Percentiles rank a stretch among this genome's conserved stretches.
Evolutionary conservation across 1,140 invertebrate genomes (phyloP).

Genomic region (Drosophila trapezifrons): DNA sequence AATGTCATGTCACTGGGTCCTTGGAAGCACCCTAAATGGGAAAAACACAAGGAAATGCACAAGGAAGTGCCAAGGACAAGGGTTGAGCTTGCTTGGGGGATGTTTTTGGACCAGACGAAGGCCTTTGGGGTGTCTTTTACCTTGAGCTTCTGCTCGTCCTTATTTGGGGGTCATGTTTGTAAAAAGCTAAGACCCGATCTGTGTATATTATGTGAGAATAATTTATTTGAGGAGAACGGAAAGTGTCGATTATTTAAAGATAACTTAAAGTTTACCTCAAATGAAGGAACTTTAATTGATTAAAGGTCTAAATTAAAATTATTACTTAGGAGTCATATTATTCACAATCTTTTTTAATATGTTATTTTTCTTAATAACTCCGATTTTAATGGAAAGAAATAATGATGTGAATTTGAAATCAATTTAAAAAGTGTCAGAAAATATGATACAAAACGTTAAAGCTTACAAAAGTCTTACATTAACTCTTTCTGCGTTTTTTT

Average conservation of each 20-base stretch:
- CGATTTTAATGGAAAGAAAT: too few species aligned
- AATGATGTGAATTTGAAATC: background rate
- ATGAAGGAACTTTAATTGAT: slow-evolving; percentile 2
- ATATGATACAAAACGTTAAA: background rate
- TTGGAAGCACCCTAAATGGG: slow-evolving; percentile 73
- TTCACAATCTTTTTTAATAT: too few species aligned
- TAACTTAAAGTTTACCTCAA: background rate
- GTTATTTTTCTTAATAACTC: too few species aligned
- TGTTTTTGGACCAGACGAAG: slow-evolving; percentile 36
- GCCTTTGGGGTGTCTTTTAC: slow-evolving; percentile 33
- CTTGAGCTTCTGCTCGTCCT: slow-evolving; percentile 4
- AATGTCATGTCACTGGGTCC: slow-evolving; percentile 80
- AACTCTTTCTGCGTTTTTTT: background rate
- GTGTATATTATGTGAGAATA: background rate
- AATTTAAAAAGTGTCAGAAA: background rate
- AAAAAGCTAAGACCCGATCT: background rate
- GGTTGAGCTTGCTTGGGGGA: slow-evolving; percentile 66
- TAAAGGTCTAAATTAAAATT: background rate
- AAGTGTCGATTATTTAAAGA: background rate
- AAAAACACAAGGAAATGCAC: slow-evolving; percentile 63
- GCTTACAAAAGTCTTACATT: background rate
- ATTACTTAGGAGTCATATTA: too few species aligned
- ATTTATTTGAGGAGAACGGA: background rate
- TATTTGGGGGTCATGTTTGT: slow-evolving; percentile 12
- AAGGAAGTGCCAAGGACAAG: slow-evolving; percentile 67